Percentiles rank a stretch among this genome's conserved stretches.
These are phyloP conservation scores for Ibidorhyncha struthersii DNA, from an alignment of 2,113 vertebrate genomes.

Conservation along the genomic window DNA sequence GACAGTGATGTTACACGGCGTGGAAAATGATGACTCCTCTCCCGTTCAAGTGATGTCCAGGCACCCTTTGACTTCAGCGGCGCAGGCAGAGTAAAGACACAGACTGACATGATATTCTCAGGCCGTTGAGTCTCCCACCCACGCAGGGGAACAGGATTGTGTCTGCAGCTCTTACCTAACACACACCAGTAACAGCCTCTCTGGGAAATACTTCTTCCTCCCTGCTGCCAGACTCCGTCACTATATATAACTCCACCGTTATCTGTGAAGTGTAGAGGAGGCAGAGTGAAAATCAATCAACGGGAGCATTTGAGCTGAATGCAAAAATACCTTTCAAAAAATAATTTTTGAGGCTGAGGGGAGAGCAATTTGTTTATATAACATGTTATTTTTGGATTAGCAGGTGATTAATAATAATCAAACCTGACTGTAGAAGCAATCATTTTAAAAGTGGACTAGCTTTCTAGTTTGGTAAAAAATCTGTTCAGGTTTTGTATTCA, in stretches of 20 bases:
- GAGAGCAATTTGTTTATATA: background rate
- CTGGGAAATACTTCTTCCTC: background rate
- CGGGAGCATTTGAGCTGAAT: background rate
- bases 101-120: background rate
- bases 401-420: background rate
- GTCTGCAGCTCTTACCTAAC: background rate
- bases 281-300: conserved; percentile 2
- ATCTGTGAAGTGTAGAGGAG: background rate
- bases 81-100: background rate
- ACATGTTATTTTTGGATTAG: background rate
- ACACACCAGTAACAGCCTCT: background rate
- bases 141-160: background rate
- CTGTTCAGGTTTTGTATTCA: background rate
- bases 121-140: background rate
- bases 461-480: background rate
- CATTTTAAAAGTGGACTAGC: background rate
- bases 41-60: background rate
- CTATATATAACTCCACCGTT: background rate
- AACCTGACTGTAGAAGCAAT: background rate
- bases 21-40: background rate
- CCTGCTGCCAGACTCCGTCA: background rate
- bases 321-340: background rate
- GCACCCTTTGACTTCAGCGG: fast-evolving
- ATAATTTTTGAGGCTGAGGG: background rate
- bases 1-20: background rate